These are phyloP conservation scores for Nymphalis polychloros DNA, from an alignment of 2,888 invertebrate genomes.

Conservation along the genomic window DNA sequence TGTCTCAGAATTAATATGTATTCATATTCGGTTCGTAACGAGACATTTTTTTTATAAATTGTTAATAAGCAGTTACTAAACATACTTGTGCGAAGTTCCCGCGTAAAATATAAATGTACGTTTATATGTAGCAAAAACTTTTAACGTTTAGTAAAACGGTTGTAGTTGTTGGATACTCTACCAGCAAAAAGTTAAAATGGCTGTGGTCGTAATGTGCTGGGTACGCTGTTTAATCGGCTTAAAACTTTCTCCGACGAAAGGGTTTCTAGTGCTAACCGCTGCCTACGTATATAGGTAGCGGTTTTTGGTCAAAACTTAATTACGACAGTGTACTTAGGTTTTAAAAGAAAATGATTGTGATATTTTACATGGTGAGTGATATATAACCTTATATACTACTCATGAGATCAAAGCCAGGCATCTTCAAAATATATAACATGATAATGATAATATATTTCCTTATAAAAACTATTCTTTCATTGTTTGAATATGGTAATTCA, in stretches of 20 bases:
- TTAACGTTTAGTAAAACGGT: conserved; percentile 29
- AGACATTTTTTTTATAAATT: background rate
- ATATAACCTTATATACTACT: too few relatives aligned
- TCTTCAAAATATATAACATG: too few relatives aligned
- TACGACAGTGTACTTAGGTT: background rate
- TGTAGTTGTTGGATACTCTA: conserved; percentile 23
- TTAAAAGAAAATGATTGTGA: background rate
- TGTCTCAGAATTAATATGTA: too few relatives aligned
- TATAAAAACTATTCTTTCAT: too few relatives aligned
- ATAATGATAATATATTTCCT: too few relatives aligned
- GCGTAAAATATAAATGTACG: conserved; percentile 8
- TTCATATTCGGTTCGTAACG: too few relatives aligned
- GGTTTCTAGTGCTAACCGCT: conserved; percentile 1
- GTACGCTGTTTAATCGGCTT: conserved; percentile 32
- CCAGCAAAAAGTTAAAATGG: conserved; percentile 34
- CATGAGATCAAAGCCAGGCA: too few relatives aligned
- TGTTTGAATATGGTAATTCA: too few relatives aligned
- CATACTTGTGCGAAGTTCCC: background rate
- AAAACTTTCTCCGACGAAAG: conserved; percentile 24
- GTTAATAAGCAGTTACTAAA: background rate
- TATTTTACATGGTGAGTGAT: too few relatives aligned
- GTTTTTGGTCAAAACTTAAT: conserved; percentile 4
- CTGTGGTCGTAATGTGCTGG: conserved; percentile 33
- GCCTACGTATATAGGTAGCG: conserved; percentile 3
- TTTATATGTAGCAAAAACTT: conserved; percentile 26